Base-by-base conservation (phyloP, 2,888 invertebrate species). In the Mesorhabditis belari region DNA sequence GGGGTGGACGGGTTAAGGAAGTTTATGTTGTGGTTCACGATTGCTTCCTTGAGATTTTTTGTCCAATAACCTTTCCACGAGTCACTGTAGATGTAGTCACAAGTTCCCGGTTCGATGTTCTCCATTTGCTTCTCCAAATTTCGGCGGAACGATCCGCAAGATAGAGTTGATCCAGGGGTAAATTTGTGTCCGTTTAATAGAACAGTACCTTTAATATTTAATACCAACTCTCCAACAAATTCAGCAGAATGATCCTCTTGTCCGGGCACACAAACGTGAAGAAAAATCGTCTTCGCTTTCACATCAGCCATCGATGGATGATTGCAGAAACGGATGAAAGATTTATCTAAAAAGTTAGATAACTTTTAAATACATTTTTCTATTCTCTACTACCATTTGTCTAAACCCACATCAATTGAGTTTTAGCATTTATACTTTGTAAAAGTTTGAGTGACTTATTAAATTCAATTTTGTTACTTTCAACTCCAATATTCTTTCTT, bases 191-290 rank as follows among this genome's bases (percentile, higher is more conserved):
- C 26, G 23, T 9, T 26, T 1, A 26, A 55, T 55, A 55, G 21
- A 51, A n/a, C 9, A 51, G 21, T 51, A 9, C 21, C 19, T 51
- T 19, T 12, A 1, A 17, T 17, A 53, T 12, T 29, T 25, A 49
- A n/a, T 24, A 63, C 72, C 59, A 27, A 75, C 73, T 76, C 75
- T 64, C 74, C 76, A 26, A 69, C 66, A 57, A 65, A 77, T 61
- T 79, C 79, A 17, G 77, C 73, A 5, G 90, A 89, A 79, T 88
- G 88, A 82, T 91, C 90, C 77, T 90, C 90, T 81, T 91, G 91
- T 0, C 91, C 90, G 0, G 90, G 89, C 25, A 89, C 87, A 81
- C 91, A 90, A 51, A 92, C 87, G 82, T 91, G 90, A 72, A 91
- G 88, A 84, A 91, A 91, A 77, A 90, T 70, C 25, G 69, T 62